Base-by-base conservation (phyloP, 2,797 vertebrate species). In the Australoheros facetus region DNA sequence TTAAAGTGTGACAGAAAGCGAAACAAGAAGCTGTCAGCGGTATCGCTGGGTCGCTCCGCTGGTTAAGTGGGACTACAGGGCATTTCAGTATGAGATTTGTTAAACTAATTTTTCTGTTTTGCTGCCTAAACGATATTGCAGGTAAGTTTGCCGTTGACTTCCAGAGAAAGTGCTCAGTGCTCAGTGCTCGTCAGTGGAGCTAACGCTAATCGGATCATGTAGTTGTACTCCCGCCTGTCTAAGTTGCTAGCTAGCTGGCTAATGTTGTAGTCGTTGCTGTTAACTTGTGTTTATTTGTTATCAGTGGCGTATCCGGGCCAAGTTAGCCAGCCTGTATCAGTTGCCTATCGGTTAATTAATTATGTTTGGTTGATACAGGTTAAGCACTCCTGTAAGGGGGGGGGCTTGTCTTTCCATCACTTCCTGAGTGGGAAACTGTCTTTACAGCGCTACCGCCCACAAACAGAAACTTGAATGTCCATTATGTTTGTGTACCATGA, bases 21-120 rank as follows among this genome's bases (percentile, higher is more conserved):
- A 86, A 91, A 92, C 79, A 77, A 90, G 77, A 77, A 64, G 53
- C 70, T 58, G 26, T 78, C 75, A 54, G 69, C 71, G 58, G 75
- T 69, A 13, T 85, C 66, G 76, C 88, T 78, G 81, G 75, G 37
- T 73, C 75, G 55, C 39, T 37, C 21, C 19, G 71, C 78, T 80
- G 12, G 32, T 75, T 81, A 1, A 53, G 23, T 70, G 82, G 77
- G 32, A 13, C 26, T 30, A 87, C 85, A 51, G 87, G 91, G 83
- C 77, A 78, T 87, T 90, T 86, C 91, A 89, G 90, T 84, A 96
- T 95, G 94, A 80, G 88, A 82, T 83, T 91, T 72, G 13, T 94
- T 3, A 91, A 92, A 85, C 55, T 94, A 34, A 10, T 93, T 23
- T 11, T 95, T 80, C 10, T 92, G 64, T 48, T 93, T 56, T 94